Evolutionary conservation across 2,888 invertebrate species (phyloP), one percentile per base, ranked within the genome.

Genomic region (Campoletis raptor): DNA sequence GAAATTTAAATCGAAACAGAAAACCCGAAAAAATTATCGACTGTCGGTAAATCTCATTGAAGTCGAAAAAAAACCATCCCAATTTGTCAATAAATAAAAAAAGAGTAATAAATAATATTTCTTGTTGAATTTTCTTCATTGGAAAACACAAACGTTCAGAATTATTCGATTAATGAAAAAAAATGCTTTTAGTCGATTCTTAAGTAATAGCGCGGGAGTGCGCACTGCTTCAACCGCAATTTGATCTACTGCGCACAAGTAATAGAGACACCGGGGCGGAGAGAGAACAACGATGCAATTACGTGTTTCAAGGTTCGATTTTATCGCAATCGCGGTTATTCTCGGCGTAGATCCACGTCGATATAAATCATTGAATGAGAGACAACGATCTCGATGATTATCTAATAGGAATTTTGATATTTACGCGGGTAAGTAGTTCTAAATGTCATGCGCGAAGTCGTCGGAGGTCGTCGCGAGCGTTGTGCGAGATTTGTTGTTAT

Each of bases 401-500:
- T 85, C 78, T 82, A 79, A 85, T 52, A 12, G 48, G 74, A 45
- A 42, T 69, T 79, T 69, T 48, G 12, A 82, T 81, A 67, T 69
- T 82, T 79, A 8, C 69, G 48, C 85, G 73, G 57, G 30, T 24
- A 37, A 54, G 37, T 36, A 21, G 45, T 52, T 72, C 61, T 21
- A 21, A 54, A 37, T 21, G 54, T 36, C 73, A 54, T 67, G 78
- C 66, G 78, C 78, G 67, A 52, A 30, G 37, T 52, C 21, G 37
- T 52, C 40, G 52, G n/a, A 36, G 30, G 42, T 67, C 78, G 67
- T n/a, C 37, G 18, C 36, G 30, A 45, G 36, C 18, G 21, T 70
- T 18, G 70, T 45, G 30, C 36, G 37, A 54, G 36, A n/a, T 37
- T 54, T 57, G 57, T 54, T 57, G 57, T 18, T 52, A 24, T 57